A percentile compares a stretch with the other conserved stretches of the same genome.
These are phyloP conservation scores for Pteria penguin DNA, from an alignment of 2,888 invertebrate genomes.

Conservation along the genomic window DNA sequence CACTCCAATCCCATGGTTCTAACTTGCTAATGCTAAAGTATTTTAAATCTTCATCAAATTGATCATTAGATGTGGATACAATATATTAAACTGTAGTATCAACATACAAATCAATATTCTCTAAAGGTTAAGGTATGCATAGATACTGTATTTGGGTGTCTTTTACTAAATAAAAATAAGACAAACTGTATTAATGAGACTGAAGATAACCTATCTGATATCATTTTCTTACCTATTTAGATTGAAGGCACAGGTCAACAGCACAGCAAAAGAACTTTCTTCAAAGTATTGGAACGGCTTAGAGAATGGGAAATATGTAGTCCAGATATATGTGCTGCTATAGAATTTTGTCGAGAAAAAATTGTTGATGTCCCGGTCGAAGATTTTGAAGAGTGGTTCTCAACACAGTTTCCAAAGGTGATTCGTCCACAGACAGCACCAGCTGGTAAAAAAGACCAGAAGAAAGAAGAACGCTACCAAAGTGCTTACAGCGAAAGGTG, in stretches of 20 bases:
- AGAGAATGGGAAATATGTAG: slow-evolving; percentile 79
- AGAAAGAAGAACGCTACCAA: slow-evolving; percentile 33
- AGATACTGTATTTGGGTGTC: too few species aligned
- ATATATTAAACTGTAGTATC: too few species aligned
- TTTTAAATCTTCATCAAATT: too few species aligned
- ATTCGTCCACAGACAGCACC: slow-evolving; percentile 75
- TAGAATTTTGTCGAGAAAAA: slow-evolving; percentile 78
- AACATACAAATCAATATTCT: too few species aligned
- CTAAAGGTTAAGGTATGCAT: too few species aligned
- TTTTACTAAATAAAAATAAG: too few species aligned
- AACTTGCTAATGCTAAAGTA: too few species aligned
- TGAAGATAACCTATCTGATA: too few species aligned
- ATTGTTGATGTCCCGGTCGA: slow-evolving; percentile 78
- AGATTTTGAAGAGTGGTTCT: slow-evolving; percentile 79
- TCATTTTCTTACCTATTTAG: too few species aligned
- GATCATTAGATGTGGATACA: too few species aligned
- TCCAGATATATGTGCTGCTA: slow-evolving; percentile 78
- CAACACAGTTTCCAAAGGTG: slow-evolving; percentile 73
- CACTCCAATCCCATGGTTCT: too few species aligned
- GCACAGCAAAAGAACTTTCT: slow-evolving; percentile 74
- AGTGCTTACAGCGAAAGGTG: slow-evolving; percentile 10
- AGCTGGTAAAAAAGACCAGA: slow-evolving; percentile 48
- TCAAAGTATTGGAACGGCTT: slow-evolving; percentile 74
- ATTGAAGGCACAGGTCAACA: slow-evolving; percentile 77
- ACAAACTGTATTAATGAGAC: too few species aligned